Percentiles rank a stretch among this genome's conserved stretches.
These are phyloP conservation scores for Limulus polyphemus DNA, from an alignment of 2,888 invertebrate species.

Conservation along the genomic window DNA sequence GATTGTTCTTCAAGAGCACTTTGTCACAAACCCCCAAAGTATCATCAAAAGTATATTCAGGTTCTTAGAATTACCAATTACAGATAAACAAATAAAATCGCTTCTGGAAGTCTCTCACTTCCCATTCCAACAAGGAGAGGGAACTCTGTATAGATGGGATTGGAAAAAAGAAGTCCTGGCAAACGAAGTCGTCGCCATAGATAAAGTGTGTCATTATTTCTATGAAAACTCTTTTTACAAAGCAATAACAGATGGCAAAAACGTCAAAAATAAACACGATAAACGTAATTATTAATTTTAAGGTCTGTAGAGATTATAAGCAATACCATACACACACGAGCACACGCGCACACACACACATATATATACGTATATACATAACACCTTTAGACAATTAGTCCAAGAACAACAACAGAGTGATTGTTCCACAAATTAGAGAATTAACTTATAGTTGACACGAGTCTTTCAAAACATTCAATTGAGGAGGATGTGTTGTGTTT, in stretches of 20 bases:
- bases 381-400: too few relatives aligned
- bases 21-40: slow-evolving; percentile 13
- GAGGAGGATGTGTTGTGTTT: too few relatives aligned
- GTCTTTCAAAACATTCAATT: too few relatives aligned
- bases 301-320: too few relatives aligned
- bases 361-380: too few relatives aligned
- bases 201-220: slow-evolving; percentile 13
- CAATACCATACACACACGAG: too few relatives aligned
- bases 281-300: too few relatives aligned
- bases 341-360: too few relatives aligned
- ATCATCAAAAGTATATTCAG: slow-evolving; percentile 10
- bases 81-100: slow-evolving; percentile 2
- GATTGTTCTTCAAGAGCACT: slow-evolving; percentile 15
- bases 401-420: too few relatives aligned
- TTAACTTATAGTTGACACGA: too few relatives aligned
- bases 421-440: too few relatives aligned
- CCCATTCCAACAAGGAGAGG: slow-evolving; percentile 5
- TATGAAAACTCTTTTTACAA: slow-evolving; percentile 17
- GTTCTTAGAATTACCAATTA: slow-evolving; percentile 7
- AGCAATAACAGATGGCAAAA: not conserved
- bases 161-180: slow-evolving; percentile 15
- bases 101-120: slow-evolving; percentile 7
- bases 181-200: slow-evolving; percentile 8
- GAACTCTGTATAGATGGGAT: slow-evolving; percentile 5
- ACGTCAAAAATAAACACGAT: too few relatives aligned